Conservation (phyloP, 2,888 invertebrate species). For the Rugalucina vietnamica region DNA sequence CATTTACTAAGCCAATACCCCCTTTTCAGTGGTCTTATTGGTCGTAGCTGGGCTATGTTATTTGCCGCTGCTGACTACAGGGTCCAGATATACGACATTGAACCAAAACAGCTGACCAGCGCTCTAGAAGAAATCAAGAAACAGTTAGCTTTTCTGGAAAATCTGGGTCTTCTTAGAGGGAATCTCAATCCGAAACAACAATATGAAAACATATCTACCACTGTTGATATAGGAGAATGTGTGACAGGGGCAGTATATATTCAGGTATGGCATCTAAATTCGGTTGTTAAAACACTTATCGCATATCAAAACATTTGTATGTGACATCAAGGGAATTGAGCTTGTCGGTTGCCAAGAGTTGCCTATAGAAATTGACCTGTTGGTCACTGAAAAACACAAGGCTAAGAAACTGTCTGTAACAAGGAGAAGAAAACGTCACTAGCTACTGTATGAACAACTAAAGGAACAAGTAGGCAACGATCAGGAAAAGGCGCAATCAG, state of each 20-base stretch:
- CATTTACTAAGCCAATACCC: not conserved
- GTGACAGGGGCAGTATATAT: conserved; percentile 91
- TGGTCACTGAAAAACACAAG: no score
- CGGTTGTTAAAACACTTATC: no score
- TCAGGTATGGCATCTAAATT: conserved; percentile 82
- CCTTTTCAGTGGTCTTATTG: conserved; percentile 93
- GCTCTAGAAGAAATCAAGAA: conserved; percentile 88
- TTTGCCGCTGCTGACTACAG: conserved; percentile 95
- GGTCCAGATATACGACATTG: conserved; percentile 92
- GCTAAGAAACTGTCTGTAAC: no score
- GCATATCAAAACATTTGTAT: no score
- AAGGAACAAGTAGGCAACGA: no score
- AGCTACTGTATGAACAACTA: no score
- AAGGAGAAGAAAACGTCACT: no score
- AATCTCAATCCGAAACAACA: conserved; percentile 90
- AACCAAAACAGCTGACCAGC: conserved; percentile 68
- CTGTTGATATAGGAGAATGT: conserved; percentile 88
- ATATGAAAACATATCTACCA: conserved; percentile 90
- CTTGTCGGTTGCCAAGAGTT: no score
- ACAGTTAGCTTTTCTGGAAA: conserved; percentile 85
- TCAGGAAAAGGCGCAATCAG: no score
- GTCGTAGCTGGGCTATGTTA: conserved; percentile 98
- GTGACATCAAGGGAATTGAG: no score
- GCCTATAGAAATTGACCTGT: no score
- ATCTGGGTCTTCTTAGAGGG: conserved; percentile 89